Percentiles rank a stretch among this genome's conserved stretches.
phyloP scores from a whole-genome alignment of 2,888 invertebrate species.

The Embidobia sp. region DNA sequence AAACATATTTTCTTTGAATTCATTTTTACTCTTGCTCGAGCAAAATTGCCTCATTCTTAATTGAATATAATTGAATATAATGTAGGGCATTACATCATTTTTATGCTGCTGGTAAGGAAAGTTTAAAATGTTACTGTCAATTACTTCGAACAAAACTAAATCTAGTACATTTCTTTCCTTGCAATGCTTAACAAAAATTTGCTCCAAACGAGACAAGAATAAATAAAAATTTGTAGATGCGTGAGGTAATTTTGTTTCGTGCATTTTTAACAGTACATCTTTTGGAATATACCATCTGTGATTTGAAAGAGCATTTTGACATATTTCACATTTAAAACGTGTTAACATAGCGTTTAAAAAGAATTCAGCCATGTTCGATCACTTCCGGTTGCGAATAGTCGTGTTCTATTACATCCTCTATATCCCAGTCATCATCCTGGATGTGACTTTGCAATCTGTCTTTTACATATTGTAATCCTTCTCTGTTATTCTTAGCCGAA shows the following conservation, averaged over 20 bases:
- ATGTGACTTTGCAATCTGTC: neutral
- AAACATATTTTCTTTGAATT: no score
- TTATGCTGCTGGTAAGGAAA: no score
- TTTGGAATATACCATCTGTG: neutral
- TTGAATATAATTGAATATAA: no score
- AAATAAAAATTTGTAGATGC: neutral
- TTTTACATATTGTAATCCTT: slow-evolving; percentile 3
- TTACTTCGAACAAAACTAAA: no score
- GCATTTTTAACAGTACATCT: neutral
- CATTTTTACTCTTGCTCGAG: no score
- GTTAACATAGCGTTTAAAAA: neutral
- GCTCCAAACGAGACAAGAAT: neutral
- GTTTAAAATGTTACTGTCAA: no score
- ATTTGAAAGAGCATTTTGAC: neutral
- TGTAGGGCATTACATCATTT: no score
- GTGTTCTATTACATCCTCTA: slow-evolving; percentile 3
- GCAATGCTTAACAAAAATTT: neutral
- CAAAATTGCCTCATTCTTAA: no score
- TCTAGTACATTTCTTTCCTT: neutral
- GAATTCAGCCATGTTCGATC: slow-evolving; percentile 3
- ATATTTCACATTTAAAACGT: slow-evolving; percentile 7
- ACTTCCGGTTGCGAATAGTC: slow-evolving; percentile 12
- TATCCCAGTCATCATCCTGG: slow-evolving; percentile 5
- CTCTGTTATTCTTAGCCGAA: neutral
- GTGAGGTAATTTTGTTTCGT: neutral